Evolutionary conservation across 2,113 vertebrate species (phyloP).

Genomic region (Campylomormyrus tamandua): DNA sequence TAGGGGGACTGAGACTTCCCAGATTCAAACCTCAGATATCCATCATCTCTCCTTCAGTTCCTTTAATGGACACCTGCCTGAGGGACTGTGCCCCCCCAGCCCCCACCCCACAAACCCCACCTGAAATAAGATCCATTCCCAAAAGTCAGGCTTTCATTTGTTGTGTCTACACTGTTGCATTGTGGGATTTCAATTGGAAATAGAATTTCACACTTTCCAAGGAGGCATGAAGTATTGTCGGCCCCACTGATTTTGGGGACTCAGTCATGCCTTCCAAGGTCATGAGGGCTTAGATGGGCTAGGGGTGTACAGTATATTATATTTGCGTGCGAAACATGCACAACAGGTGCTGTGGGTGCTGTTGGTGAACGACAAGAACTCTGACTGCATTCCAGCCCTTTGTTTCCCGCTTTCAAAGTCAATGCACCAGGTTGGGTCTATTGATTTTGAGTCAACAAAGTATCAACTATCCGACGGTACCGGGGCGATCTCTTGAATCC

Average conservation of each 20-base stretch:
- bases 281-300: neutral
- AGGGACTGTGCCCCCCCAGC: neutral
- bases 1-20: constrained; percentile 16
- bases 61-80: neutral
- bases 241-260: neutral
- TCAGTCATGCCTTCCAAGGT: neutral
- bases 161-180: constrained; percentile 39
- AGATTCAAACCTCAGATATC: constrained; percentile 45
- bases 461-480: neutral
- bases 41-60: constrained; percentile 31
- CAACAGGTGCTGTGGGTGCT: neutral
- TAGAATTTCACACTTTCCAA: constrained; percentile 48
- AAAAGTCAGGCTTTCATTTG: constrained; percentile 33
- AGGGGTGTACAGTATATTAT: neutral
- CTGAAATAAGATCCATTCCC: constrained; percentile 38
- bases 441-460: neutral
- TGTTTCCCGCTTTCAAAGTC: neutral
- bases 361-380: neutral
- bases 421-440: neutral
- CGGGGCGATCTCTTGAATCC: neutral
- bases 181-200: constrained; percentile 35
- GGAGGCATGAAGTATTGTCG: constrained; percentile 28
- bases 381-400: constrained; percentile 14
- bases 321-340: neutral
- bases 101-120: neutral